Evolutionary conservation across 2,113 vertebrate genomes (phyloP).

Genomic region (Corapipo altera): DNA sequence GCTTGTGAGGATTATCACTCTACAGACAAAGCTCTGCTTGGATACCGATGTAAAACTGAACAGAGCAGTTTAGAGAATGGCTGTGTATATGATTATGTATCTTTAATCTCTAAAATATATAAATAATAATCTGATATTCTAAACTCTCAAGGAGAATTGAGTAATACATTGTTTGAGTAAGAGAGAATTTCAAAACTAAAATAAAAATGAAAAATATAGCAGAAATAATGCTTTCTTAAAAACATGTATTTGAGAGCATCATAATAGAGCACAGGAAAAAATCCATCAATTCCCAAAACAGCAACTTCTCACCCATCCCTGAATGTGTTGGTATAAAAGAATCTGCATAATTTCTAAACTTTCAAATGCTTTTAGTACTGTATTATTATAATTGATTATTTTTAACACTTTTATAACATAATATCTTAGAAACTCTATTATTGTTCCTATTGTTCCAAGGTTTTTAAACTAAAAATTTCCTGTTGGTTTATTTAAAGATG

Average conservation of each 20-base stretch:
- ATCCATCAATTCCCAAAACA: neutral
- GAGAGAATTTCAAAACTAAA: neutral
- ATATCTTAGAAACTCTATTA: neutral
- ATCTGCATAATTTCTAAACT: neutral
- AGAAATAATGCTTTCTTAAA: neutral
- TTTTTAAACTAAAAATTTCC: constrained; percentile 20
- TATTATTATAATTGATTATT: neutral
- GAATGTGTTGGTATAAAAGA: neutral
- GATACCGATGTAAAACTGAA: neutral
- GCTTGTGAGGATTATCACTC: neutral
- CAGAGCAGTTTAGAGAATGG: neutral
- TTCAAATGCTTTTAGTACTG: neutral
- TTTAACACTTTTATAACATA: neutral
- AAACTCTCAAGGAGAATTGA: neutral
- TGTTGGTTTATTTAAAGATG: neutral
- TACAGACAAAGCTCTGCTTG: neutral
- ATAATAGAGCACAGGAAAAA: neutral
- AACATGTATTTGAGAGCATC: neutral
- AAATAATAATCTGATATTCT: neutral
- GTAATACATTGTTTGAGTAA: neutral
- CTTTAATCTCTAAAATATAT: neutral
- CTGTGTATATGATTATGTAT: neutral
- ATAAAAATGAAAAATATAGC: neutral
- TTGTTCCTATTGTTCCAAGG: neutral
- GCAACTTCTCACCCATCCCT: neutral